Evolutionary conservation across 2,888 invertebrate genomes (phyloP), one percentile per base, ranked within the genome.

Genomic region (Xanthorhoe designata): DNA sequence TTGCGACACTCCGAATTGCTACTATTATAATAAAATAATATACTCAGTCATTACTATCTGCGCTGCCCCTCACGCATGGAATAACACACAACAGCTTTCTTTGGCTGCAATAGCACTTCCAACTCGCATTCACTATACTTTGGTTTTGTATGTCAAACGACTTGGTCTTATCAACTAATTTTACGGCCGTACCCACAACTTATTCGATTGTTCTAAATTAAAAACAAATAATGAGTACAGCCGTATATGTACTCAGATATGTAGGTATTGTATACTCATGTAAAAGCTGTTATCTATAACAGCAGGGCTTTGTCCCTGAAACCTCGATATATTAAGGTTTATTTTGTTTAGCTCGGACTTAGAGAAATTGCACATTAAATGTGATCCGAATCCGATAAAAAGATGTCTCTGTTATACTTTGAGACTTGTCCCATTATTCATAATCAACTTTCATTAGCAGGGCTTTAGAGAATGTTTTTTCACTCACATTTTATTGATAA

Each of bases 91-190:
- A 76, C 69, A 78, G 65, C 64, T 73, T 72, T 83, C 81, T 86
- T 85, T 84, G 83, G 83, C 75, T 79, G 77, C 78, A 71, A 82
- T 86, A 89, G 91, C 91, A 92, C 91, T 92, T 92, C 91, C 91
- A 82, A 86, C 85, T 74, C 75, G 74, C 81, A 84, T 81, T 78
- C 24, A 24, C 72, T 75, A 77, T 75, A 82, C 76, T 82, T 79
- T 75, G 68, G 68, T 73, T 68, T 68, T 67, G 59, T 60, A 67
- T 61, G 59, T 60, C 17, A 45, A 47, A 54, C 64, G 63, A 62
- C 65, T 69, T 59, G 47, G 51, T 51, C 68, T 64, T 73, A 70
- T 18, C 19, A 45, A 59, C 53, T 61, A 61, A 29, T n/a, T 17
- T 13, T 24, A 19, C 15, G 32, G 53, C 59, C 19, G 58, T 42